Evolutionary conservation across 2,113 vertebrate genomes (phyloP).

Genomic region (Pica pica): DNA sequence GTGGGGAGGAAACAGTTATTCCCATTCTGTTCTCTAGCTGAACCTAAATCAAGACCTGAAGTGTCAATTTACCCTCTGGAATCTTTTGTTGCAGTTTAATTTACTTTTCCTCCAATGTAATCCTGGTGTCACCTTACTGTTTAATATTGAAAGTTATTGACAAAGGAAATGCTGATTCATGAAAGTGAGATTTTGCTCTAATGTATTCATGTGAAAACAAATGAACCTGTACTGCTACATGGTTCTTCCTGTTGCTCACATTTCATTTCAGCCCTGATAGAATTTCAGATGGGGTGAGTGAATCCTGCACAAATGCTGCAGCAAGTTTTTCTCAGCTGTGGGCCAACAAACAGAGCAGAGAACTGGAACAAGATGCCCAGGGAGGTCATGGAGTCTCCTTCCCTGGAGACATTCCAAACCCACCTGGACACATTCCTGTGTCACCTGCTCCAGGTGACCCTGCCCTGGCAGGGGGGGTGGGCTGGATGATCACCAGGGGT

Average conservation of each 20-base stretch:
- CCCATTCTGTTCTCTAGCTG: not conserved
- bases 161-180: constrained; percentile 43
- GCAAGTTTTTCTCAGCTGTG: not conserved
- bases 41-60: not conserved
- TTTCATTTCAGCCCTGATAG: constrained; percentile 6
- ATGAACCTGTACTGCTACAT: not conserved
- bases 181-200: constrained; percentile 19
- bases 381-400: not conserved
- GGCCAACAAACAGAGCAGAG: not conserved
- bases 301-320: not conserved
- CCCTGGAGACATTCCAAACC: not conserved
- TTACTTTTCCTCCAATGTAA: constrained; percentile 30
- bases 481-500: not conserved
- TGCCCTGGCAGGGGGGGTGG: not conserved
- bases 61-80: constrained; percentile 15
- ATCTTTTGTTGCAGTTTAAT: constrained; percentile 19
- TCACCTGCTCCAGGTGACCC: not conserved
- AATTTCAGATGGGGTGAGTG: not conserved
- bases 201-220: constrained; percentile 35
- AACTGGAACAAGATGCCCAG: not conserved
- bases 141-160: constrained; percentile 53
- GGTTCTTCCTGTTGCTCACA: not conserved
- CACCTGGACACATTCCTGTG: not conserved
- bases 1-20: not conserved
- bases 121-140: constrained; percentile 39